Evolutionary conservation across 2,797 vertebrate genomes (phyloP).

Genomic region (Sebastes aleutianus): DNA sequence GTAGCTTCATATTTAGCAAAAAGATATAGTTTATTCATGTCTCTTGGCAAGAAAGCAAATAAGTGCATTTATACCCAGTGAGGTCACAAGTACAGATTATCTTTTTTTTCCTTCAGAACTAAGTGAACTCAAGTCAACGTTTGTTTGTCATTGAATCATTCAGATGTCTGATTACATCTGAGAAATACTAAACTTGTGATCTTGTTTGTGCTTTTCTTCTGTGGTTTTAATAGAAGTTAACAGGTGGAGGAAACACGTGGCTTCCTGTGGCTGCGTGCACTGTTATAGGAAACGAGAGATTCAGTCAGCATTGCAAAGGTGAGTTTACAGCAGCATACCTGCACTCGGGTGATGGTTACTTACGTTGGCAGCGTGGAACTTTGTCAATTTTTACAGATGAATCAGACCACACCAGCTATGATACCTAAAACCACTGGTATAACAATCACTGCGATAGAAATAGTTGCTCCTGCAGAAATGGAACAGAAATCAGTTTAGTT

Average conservation of each 20-base stretch:
- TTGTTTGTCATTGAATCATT: too few species aligned
- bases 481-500: not conserved
- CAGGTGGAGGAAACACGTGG: not conserved
- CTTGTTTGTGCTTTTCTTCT: not conserved
- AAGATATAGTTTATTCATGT: too few species aligned
- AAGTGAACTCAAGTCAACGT: too few species aligned
- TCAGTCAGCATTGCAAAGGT: not conserved
- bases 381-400: slow-evolving; percentile 65
- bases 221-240: not conserved
- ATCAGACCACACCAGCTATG: slow-evolving; percentile 30
- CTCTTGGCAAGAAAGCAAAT: too few species aligned
- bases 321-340: not conserved
- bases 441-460: slow-evolving; percentile 44
- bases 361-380: slow-evolving; percentile 49
- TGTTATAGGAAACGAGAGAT: slow-evolving; percentile 27
- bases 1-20: too few species aligned
- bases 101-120: too few species aligned
- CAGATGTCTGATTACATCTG: too few species aligned
- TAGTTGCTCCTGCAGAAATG: slow-evolving; percentile 17
- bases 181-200: too few species aligned
- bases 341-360: not conserved
- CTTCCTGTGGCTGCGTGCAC: slow-evolving; percentile 44
- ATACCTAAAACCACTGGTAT: slow-evolving; percentile 51
- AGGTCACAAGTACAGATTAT: too few species aligned
- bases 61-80: too few species aligned